Base-by-base conservation (phyloP, 2,113 vertebrate genomes). In the Eudorcas thomsonii region DNA sequence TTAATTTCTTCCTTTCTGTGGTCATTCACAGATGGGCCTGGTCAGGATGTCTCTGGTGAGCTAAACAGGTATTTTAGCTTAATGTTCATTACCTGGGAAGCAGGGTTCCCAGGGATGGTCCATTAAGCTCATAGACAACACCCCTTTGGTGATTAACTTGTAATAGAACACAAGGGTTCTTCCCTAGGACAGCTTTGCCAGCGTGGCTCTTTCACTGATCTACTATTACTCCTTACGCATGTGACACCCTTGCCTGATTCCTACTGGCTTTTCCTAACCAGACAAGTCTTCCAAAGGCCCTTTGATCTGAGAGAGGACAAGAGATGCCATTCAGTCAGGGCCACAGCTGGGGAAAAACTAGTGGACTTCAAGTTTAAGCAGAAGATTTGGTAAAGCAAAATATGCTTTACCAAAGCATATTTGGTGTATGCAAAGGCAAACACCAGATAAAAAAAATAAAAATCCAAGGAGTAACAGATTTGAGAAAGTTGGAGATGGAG, bases 371-470 rank as follows among this genome's bases (percentile, higher is more conserved):
- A 64, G 12, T 48, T 17, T 71, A 88, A 71, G 52, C 26, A 93
- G 39, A 96, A 89, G 55, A 90, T 25, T 86, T 81, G n/a, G 55
- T 26, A 90, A 9, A 62, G 12, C 23, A 77, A 91, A 96, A 90
- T 59, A 45, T 5, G 10, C 52, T n/a, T n/a, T n/a, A n/a, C n/a
- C n/a, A n/a, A n/a, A n/a, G n/a, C n/a, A n/a, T n/a, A n/a, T n/a
- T n/a, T n/a, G n/a, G n/a, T n/a, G n/a, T n/a, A n/a, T n/a, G 25
- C 23, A 90, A 97, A 97, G 28, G 97, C 52, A 71, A 94, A 60
- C 6, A 28, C 11, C 19, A 10, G 48, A 48, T 60, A 87, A 90
- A 96, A 80, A 77, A 96, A 80, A 77, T n/a, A 87, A 90, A 96
- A 80, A 67, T 45, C 23, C 17, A 86, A 52, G 5, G 28, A 87